A percentile compares a stretch with the other conserved stretches of the same genome.
These are phyloP conservation scores for Kryptolebias ocellatus DNA, from an alignment of 2,797 vertebrate genomes.

Conservation along the genomic window DNA sequence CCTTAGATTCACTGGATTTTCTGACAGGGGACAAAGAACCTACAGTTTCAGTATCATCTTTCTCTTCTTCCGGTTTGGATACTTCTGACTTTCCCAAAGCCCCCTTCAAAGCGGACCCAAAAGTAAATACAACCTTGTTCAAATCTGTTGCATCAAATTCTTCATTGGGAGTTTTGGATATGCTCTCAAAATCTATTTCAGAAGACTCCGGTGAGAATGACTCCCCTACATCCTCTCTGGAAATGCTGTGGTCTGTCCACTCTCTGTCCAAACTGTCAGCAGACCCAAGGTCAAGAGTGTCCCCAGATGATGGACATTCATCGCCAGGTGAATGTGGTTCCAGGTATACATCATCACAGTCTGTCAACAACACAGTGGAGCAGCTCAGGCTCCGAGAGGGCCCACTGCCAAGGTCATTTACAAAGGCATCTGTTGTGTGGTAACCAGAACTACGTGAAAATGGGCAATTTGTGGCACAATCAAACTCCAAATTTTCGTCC, in stretches of 20 bases:
- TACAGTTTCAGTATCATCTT: conserved; percentile 75
- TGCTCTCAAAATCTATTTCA: conserved; percentile 71
- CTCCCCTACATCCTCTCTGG: conserved; percentile 53
- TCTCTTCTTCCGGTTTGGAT: conserved; percentile 74
- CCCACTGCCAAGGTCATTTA: conserved; percentile 65
- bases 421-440: conserved; percentile 74
- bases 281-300: conserved; percentile 71
- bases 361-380: conserved; percentile 78
- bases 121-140: conserved; percentile 87
- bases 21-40: conserved; percentile 68
- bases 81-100: conserved; percentile 90
- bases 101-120: conserved; percentile 88
- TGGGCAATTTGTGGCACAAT: conserved; percentile 74
- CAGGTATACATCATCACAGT: conserved; percentile 72
- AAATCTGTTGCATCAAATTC: conserved; percentile 87
- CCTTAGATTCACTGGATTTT: conserved; percentile 62
- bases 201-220: conserved; percentile 61
- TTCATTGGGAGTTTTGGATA: conserved; percentile 76
- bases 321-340: conserved; percentile 71
- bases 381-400: conserved; percentile 79
- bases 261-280: conserved; percentile 69
- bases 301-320: conserved; percentile 62
- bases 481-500: conserved; percentile 64
- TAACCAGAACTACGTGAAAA: conserved; percentile 81
- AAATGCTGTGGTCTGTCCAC: conserved; percentile 67